Evolutionary conservation across 2,113 vertebrate species (phyloP).

Genomic region (Melanocharis versteri): DNA sequence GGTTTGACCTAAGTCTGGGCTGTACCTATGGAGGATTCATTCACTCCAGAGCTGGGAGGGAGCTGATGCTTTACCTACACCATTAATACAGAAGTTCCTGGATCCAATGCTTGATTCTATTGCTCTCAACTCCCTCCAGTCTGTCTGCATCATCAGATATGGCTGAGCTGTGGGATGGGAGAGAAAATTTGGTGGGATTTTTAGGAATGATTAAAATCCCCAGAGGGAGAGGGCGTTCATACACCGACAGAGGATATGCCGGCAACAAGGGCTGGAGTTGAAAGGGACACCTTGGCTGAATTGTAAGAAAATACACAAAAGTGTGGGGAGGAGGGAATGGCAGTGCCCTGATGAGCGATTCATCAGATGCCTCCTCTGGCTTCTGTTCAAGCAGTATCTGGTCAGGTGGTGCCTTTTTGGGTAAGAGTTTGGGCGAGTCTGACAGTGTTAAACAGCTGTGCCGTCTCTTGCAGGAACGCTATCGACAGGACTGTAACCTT

Average conservation of each 20-base stretch:
- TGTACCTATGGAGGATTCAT: neutral
- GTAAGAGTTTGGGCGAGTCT: neutral
- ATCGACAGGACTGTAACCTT: constrained; percentile 95
- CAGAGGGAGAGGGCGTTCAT: neutral
- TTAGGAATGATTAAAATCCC: neutral
- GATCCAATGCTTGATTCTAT: neutral
- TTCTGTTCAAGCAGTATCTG: neutral
- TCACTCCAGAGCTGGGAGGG: neutral
- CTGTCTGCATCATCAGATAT: neutral
- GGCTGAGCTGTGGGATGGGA: neutral
- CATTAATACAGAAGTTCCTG: neutral
- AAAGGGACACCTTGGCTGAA: neutral
- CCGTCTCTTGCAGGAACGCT: constrained; percentile 84
- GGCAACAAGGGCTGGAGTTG: neutral
- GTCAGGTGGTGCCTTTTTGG: neutral
- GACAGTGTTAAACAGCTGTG: neutral
- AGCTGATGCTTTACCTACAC: neutral
- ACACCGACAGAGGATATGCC: neutral
- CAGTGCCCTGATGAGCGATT: neutral
- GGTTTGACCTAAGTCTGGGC: neutral
- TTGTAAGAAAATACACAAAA: neutral
- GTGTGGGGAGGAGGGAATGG: neutral
- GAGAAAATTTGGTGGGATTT: neutral
- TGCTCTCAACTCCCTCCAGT: neutral
- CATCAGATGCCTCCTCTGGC: neutral